Base-by-base conservation (phyloP, 2,113 vertebrate genomes). In the Tauraco erythrolophus region DNA sequence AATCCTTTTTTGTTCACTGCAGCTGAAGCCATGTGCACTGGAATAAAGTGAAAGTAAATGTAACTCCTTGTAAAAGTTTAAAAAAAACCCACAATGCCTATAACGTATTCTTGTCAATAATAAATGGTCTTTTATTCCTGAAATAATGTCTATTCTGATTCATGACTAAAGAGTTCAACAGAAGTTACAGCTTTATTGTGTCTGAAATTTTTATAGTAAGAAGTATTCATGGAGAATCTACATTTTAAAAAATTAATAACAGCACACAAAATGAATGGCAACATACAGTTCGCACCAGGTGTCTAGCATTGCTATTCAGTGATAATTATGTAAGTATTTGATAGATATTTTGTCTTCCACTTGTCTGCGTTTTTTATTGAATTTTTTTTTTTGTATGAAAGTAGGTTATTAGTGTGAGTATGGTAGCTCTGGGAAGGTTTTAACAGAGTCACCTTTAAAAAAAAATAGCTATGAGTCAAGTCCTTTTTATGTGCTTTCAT, bases 311-410 rank as follows among this genome's bases (percentile, higher is more conserved):
- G 10, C 7, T 33, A 84, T 86, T 89, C 62, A 88, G 46, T 77
- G 65, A 45, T 94, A 69, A 95, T 96, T 95, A 87, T 23, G 14
- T 62, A 85, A 94, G 65, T 78, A 94, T 70, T 84, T 37, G 87
- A 84, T 35, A 94, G 30, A 56, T 76, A 74, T 48, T 19, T 94
- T 93, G 33, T 84, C 65, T 97, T 94, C 57, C 35, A 69, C 85
- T 96, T 96, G 12, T 65, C 54, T 60, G 35, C 78, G 30, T 0
- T 19, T 92, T 91, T 92, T 69, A 78, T 85, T 81, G 66, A 74
- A 39, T 28, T 39, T 53, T 61, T 53, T 48, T 89, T 68, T 37
- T 11, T 37, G 13, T 77, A 12, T 83, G 46, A 50, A 75, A 87
- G 78, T 78, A 74, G 54, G 28, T 77, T 95, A 84, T 97, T 94